Base-by-base conservation (phyloP, 1,140 invertebrate species). In the Scaptodrosophila lebanonensis region DNA sequence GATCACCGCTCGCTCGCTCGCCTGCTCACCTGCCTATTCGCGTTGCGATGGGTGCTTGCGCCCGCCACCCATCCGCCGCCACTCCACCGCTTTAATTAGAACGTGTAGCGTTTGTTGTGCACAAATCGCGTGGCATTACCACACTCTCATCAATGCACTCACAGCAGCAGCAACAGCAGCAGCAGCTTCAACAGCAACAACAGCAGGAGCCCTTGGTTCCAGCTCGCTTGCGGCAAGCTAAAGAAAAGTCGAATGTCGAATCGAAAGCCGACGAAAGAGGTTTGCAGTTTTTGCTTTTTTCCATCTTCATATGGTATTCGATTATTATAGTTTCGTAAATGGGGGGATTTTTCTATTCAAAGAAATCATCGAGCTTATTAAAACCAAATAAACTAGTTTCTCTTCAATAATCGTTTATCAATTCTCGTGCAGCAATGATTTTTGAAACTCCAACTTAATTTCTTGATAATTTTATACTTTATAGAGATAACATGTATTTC, bases 101-200 rank as follows among this genome's bases (percentile, higher is more conserved):
- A 3, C 39, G 30, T 35, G 50, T 64, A 84, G 91, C 91, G 36
- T 96, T 95, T 86, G 91, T 95, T 5, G 94, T 95, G 33, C 94
- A 95, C 87, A 89, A 93, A 66, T 91, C 92, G 35, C 90, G 91
- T 77, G 93, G 91, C 33, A 91, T 95, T 54, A 93, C 94, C 33
- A 96, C 95, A 20, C 87, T 96, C 40, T 91, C 91, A 71, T 92
- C 92, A 51, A 89, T 92, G 53, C 83, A 85, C 73, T 83, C 83
- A 67, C 83, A 85, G 51, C 83, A 85, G 53, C 79, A 79, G 30
- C 75, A 73, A 9, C 73, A 77, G 2, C 64, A 61, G 27, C 71
- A 76, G 11, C 71, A 75, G 39, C 70, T 75, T 18, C 72, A 70
- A 29, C 70, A 84, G 20, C 75, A 75, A n/a, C 79, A 82, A 25